A percentile compares a stretch with the other conserved stretches of the same genome.
These are phyloP conservation scores for Scolopax rusticola DNA, from an alignment of 2,797 vertebrate species.

Conservation along the genomic window DNA sequence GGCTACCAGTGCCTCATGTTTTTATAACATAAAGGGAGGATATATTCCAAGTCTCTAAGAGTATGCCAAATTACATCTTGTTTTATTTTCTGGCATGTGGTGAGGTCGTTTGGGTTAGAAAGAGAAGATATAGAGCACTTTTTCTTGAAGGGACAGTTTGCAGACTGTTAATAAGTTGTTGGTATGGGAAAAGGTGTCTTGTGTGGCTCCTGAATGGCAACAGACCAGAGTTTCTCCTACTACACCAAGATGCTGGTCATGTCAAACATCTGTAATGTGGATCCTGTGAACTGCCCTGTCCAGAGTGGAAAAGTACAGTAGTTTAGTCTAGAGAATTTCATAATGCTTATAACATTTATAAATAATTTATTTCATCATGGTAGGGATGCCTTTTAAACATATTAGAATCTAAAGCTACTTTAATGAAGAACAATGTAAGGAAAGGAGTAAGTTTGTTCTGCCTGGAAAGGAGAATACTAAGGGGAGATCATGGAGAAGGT, in stretches of 20 bases:
- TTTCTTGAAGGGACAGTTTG: background rate
- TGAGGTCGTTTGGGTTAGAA: background rate
- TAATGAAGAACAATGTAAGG: background rate
- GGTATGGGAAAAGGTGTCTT: background rate
- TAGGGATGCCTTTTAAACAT: background rate
- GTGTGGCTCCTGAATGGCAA: background rate
- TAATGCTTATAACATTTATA: background rate
- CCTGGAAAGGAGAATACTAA: background rate
- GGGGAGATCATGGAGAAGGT: background rate
- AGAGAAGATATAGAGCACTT: background rate
- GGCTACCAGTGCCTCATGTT: background rate
- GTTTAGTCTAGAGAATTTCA: background rate
- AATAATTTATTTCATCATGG: background rate
- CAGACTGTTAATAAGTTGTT: background rate
- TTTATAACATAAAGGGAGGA: background rate
- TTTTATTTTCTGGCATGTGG: background rate
- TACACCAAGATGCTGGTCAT: background rate
- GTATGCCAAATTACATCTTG: background rate
- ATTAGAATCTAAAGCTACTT: background rate
- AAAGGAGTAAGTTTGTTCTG: background rate
- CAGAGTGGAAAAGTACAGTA: background rate
- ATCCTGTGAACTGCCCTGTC: background rate
- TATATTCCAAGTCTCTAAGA: background rate
- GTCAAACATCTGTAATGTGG: background rate
- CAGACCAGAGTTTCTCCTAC: background rate